Base-by-base conservation (phyloP, 2,113 vertebrate species). In the Sander lucioperca region DNA sequence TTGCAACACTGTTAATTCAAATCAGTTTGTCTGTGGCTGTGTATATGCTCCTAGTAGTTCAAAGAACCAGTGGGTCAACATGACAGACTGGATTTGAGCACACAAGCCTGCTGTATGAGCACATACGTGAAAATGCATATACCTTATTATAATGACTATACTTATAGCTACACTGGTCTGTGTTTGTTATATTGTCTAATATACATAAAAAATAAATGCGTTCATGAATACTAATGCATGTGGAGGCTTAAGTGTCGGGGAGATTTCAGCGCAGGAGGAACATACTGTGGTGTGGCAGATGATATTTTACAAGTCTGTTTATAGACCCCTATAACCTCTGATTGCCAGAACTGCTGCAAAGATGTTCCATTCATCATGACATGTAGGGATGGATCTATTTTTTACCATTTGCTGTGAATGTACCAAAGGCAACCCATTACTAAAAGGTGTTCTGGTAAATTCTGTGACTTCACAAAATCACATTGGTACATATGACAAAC, bases 161-260 rank as follows among this genome's bases (percentile, higher is more conserved):
- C 30, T 33, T 5, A 39, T 5, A 39, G 57, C 67, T 69, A 73
- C 39, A 59, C 15, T 14, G 59, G 18, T 33, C 8, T 51, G 48
- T 39, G 61, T 67, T 69, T 62, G 62, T 58, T 36, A 74, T 64
- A 77, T 7, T 59, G 56, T 67, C 59, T 74, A 33, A 77, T 73
- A 43, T 59, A 54, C 30, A 33, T 23, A 54, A 23, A 66, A 80
- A 79, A 77, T 62, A 61, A 19, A 19, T 15, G 47, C 58, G 45
- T 77, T 50, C 58, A 74, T 90, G 79, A 90, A 85, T 85, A 87
- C 56, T 71, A 77, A 85, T 85, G 36, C 25, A 9, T 15, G 27
- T 48, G 30, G 27, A 76, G 78, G 65, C n/a, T 56, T 53, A 23
- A 39, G 73, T 48, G 57, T 15, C 59, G 66, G 8, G 13, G 23